Percentiles rank a stretch among this genome's conserved stretches.
Conservation (phyloP, 2,797 vertebrate species). For the Polyboroides typus region DNA sequence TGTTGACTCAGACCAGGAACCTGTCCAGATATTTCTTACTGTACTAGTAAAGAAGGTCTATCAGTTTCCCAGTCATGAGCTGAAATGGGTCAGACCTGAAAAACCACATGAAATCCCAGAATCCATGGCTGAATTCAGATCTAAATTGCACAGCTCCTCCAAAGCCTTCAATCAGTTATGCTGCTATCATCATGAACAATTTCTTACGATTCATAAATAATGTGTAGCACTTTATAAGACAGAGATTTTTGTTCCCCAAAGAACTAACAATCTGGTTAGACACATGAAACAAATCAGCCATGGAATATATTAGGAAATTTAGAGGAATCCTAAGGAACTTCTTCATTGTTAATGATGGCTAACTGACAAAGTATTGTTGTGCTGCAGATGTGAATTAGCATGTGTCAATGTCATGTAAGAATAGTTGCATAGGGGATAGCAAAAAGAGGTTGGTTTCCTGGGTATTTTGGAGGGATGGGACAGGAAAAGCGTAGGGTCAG, state of each 20-base stretch:
- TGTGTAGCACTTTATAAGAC: background rate
- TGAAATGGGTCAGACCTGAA: background rate
- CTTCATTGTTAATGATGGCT: background rate
- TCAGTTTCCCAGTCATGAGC: background rate
- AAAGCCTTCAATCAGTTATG: background rate
- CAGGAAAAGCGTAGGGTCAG: background rate
- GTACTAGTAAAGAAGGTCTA: background rate
- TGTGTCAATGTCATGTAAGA: background rate
- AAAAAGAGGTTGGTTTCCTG: background rate
- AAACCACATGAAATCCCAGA: background rate
- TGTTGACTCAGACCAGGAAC: background rate
- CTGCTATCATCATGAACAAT: background rate
- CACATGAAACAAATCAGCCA: background rate
- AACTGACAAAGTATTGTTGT: background rate
- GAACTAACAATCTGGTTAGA: background rate
- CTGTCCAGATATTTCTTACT: background rate
- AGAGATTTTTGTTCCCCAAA: background rate
- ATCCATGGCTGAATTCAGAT: background rate
- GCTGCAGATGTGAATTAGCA: background rate
- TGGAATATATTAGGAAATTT: background rate
- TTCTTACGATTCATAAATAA: background rate
- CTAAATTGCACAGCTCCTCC: background rate
- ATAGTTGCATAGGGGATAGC: fast-evolving
- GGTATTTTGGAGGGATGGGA: background rate
- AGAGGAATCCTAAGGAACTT: background rate